A percentile compares a stretch with the other conserved stretches of the same genome.
Evolutionary conservation across 1,140 invertebrate species (phyloP).

Genomic region (Drosophila busckii): DNA sequence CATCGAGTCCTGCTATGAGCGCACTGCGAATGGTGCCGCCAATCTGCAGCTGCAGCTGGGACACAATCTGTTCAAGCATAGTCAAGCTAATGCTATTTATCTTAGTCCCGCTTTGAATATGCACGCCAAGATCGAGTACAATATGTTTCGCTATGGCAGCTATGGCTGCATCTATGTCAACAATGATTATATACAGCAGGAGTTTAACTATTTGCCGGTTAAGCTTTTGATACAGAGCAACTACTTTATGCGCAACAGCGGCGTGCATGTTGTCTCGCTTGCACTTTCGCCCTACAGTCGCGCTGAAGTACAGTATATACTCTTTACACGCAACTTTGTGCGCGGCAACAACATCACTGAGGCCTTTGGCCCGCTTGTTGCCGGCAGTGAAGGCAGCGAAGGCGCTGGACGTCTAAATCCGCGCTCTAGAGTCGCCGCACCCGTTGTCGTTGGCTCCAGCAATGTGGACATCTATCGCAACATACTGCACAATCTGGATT

Average conservation of each 20-base stretch:
- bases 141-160: constrained; percentile 89
- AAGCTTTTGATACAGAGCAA: constrained; percentile 91
- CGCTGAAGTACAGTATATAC: constrained; percentile 84
- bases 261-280: constrained; percentile 91
- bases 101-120: constrained; percentile 92
- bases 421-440: constrained; percentile 92
- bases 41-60: constrained; percentile 88
- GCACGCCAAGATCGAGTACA: constrained; percentile 89
- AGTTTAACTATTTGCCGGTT: constrained; percentile 86
- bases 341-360: constrained; percentile 92
- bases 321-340: constrained; percentile 94
- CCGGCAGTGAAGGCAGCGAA: constrained; percentile 80
- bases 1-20: constrained; percentile 88
- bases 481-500: constrained; percentile 93
- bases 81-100: constrained; percentile 87
- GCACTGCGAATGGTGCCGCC: constrained; percentile 79
- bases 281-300: constrained; percentile 92
- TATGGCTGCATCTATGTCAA: constrained; percentile 92
- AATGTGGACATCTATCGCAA: constrained; percentile 95
- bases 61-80: constrained; percentile 90
- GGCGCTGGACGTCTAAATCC: constrained; percentile 84
- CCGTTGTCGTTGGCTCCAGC: constrained; percentile 92
- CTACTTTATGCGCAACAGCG: constrained; percentile 91
- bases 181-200: constrained; percentile 85
- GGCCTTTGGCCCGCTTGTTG: constrained; percentile 86